Base-by-base conservation (phyloP, 2,113 vertebrate genomes). In the Gasterosteus aculeatus region DNA sequence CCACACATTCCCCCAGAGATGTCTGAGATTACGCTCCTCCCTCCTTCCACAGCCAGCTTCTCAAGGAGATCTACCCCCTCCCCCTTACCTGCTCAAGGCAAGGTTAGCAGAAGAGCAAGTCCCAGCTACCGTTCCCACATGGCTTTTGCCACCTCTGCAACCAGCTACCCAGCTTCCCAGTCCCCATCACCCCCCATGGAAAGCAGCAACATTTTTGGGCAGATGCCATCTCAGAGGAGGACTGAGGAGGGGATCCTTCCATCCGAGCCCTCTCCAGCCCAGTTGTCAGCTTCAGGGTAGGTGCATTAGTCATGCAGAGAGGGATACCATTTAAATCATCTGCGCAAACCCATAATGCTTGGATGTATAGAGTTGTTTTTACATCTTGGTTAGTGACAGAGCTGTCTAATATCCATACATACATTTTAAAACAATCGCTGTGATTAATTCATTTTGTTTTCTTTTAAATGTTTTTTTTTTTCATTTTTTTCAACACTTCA, bases 251-350 rank as follows among this genome's bases (percentile, higher is more conserved):
- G 95, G 92, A 95, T 97, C 85, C 96, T 98, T 94, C 95, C 96
- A 87, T 97, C 96, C 58, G 97, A 97, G 93, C 94, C 94, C 79
- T 96, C 98, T 81, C 93, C 96, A 89, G 94, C 96, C 88, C 96
- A 96, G 83, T 95, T 97, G 94, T 96, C 97, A 87, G 82, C 96
- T 95, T 96, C 97, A 94, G 97, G 98, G 98, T 98, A 97, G 97
- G 98, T 97, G 92, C 87, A 79, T 2, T 83, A 90, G 89, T 85
- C 87, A 90, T 91, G 65, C 73, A 89, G 84, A 78, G 67, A 88
- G 78, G 83, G 80, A 91, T 72, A 68, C 69, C 81, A 87, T 90
- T 86, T 82, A 53, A 87, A 59, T 86, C 88, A 92, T 92, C 85
- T 86, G 86, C 85, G 76, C 78, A 75, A 82, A 74, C 54, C 69